A percentile compares a stretch with the other conserved stretches of the same genome.
phyloP scores from a whole-genome alignment of 1,140 invertebrate species.

The Sarcophaga bullata region DNA sequence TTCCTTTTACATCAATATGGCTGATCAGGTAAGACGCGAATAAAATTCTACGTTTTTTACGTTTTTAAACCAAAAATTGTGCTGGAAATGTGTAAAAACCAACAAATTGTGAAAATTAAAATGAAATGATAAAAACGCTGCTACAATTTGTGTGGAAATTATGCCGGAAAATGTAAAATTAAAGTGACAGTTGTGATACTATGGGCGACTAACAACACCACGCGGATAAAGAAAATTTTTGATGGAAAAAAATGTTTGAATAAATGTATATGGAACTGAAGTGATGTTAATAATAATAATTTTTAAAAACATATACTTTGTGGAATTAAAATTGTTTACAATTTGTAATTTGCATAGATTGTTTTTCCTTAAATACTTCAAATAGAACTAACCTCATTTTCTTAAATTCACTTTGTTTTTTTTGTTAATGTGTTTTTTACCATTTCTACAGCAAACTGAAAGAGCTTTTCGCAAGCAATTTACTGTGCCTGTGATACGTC shows the following conservation, averaged over 20 bases:
- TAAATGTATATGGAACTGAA: neutral
- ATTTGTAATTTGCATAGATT: too few relatives aligned
- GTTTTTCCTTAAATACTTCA: conserved; percentile 24
- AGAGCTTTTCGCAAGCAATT: conserved; percentile 96
- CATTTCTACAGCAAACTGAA: conserved; percentile 74
- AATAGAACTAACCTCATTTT: conserved; percentile 52
- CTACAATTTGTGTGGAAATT: neutral
- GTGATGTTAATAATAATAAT: neutral
- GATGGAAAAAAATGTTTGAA: conserved; percentile 6
- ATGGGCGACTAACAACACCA: neutral
- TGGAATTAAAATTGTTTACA: conserved; percentile 3
- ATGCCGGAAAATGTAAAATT: neutral
- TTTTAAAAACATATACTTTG: neutral
- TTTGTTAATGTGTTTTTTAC: conserved; percentile 37
- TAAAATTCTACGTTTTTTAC: conserved; percentile 44
- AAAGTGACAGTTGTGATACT: neutral
- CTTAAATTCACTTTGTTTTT: conserved; percentile 49
- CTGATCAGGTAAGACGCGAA: conserved; percentile 64
- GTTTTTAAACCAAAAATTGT: conserved; percentile 53
- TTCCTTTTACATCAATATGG: conserved; percentile 66
- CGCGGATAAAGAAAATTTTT: conserved; percentile 21
- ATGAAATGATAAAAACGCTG: neutral
- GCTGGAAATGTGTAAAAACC: conserved; percentile 23
- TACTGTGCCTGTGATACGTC: conserved; percentile 93
- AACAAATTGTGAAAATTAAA: conserved; percentile 21